phyloP scores from a whole-genome alignment of 2,113 vertebrate genomes.

The Acrocephalus kingi region DNA sequence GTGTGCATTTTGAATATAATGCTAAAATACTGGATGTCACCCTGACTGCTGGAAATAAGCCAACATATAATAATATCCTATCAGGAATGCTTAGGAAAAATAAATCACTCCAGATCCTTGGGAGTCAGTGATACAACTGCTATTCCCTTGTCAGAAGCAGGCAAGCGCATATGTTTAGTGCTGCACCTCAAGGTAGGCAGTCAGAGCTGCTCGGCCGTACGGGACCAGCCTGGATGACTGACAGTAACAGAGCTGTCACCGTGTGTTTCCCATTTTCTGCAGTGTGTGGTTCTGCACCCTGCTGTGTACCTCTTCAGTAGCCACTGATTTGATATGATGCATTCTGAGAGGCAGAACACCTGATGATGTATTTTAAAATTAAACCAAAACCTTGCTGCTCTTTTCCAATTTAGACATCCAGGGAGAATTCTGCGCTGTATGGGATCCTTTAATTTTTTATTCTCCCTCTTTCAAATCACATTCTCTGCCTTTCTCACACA shows the following conservation, averaged over 20 bases:
- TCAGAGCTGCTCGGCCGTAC: background rate
- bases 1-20: slow-evolving; percentile 54
- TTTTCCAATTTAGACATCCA: slow-evolving; percentile 22
- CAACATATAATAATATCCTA: slow-evolving; percentile 56
- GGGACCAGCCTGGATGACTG: background rate
- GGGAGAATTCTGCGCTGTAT: background rate
- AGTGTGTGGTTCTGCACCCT: background rate
- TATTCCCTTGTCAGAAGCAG: slow-evolving; percentile 50
- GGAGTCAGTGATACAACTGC: slow-evolving; percentile 37
- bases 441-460: slow-evolving; percentile 59
- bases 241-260: slow-evolving; percentile 16
- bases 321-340: slow-evolving; percentile 33
- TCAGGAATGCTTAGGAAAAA: slow-evolving; percentile 61
- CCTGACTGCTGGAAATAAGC: slow-evolving; percentile 39
- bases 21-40: slow-evolving; percentile 54
- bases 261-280: background rate
- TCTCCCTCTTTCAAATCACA: slow-evolving; percentile 35
- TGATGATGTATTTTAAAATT: slow-evolving; percentile 32
- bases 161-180: slow-evolving; percentile 58
- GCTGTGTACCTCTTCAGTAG: background rate
- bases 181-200: slow-evolving; percentile 48
- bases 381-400: slow-evolving; percentile 24
- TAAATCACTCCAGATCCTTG: slow-evolving; percentile 53
- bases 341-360: slow-evolving; percentile 48
- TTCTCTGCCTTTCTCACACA: slow-evolving; percentile 47